Base-by-base conservation (phyloP, 2,888 invertebrate species). In the Scrobipalpa atriplicella region DNA sequence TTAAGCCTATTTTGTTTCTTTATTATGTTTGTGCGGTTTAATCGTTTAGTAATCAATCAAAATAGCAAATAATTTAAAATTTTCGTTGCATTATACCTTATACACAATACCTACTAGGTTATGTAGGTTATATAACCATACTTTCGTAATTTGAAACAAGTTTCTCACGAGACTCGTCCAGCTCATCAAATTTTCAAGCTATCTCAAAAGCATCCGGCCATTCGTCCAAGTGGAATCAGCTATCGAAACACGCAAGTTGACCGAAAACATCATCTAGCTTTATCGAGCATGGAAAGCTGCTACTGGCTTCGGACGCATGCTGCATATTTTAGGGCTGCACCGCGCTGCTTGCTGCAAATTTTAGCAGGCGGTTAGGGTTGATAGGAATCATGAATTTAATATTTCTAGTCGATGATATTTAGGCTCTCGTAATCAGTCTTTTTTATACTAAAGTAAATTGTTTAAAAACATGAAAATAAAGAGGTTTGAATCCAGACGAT, bases 181-280 rank as follows among this genome's bases (percentile, higher is more conserved):
- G 47, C n/a, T 47, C 6, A 47, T 47, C 47, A 47, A 47, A n/a
- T 6, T 47, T 47, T 16, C 16, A 16, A 47, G 10, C 47, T 47
- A 16, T 11, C 8, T 11, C 47, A 47, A 52, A 52, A 52, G 52
- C 52, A 10, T 19, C 1, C 52, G 52, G 19, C 19, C 10, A 16
- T 7, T 52, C 52, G 19, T 52, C 19, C 52, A 8, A 52, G 52
- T 52, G 52, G 18, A 52, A 19, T 52, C 52, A 52, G 16, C 60
- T 61, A 61, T 61, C 18, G 19, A 29, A 60, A 61, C 39, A 39
- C 60, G 38, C 39, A 61, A 39, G 29, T 21, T 56, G 21, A 21
- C 54, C 13, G 21, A 56, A 56, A 56, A 29, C 54, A 56, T 56
- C 54, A 21, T 21, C 21, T 52, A 52, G 52, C 52, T 18, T 21